These are phyloP conservation scores for Crenichthys baileyi DNA, from an alignment of 2,797 vertebrate genomes.

Conservation along the genomic window DNA sequence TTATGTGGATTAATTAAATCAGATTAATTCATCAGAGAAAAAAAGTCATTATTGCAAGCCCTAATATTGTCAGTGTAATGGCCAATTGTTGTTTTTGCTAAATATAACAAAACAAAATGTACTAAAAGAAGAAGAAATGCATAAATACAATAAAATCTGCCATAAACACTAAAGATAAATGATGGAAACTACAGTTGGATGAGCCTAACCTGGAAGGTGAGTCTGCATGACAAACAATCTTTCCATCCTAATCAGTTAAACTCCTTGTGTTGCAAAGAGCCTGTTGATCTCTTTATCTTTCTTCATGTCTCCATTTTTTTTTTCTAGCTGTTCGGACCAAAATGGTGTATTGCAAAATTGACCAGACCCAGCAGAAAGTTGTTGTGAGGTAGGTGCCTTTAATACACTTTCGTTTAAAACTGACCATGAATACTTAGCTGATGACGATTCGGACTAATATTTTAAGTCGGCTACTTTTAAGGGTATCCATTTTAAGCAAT, in stretches of 20 bases:
- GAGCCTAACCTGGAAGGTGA: background rate
- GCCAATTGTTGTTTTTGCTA: no score
- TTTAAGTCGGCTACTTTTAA: background rate
- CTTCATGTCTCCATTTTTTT: background rate
- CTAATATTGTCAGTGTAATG: no score
- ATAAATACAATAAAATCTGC: background rate
- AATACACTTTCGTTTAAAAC: background rate
- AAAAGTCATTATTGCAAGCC: no score
- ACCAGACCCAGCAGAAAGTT: constrained; percentile 97
- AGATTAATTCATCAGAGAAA: no score
- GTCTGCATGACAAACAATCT: background rate
- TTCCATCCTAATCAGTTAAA: background rate
- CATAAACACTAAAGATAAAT: background rate
- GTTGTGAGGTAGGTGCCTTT: constrained; percentile 90
- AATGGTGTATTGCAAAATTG: constrained; percentile 99
- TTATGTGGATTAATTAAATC: no score
- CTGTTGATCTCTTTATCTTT: background rate
- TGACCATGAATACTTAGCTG: background rate
- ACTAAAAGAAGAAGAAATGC: no score
- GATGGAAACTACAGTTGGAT: background rate
- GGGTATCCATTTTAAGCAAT: background rate
- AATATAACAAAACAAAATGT: no score
- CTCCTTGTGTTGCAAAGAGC: background rate
- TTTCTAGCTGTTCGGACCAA: constrained; percentile 94
- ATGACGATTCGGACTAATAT: background rate